Percentiles rank a stretch among this genome's conserved stretches.
These are phyloP conservation scores for Bembecia ichneumoniformis DNA, from an alignment of 2,888 invertebrate species.

Conservation along the genomic window DNA sequence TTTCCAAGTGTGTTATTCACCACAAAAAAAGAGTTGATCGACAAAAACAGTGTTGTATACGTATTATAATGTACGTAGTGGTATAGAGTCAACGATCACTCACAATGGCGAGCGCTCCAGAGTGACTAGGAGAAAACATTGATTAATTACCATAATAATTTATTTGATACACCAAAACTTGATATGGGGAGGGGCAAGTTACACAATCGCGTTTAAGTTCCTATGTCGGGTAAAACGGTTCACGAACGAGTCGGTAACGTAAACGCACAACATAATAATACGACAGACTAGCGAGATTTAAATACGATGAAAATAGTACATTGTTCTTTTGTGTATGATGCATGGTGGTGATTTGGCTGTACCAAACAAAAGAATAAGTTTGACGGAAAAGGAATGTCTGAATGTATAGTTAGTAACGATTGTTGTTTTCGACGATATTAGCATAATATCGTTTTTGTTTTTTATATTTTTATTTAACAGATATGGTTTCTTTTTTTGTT, in stretches of 20 bases:
- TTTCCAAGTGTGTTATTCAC: slow-evolving; percentile 5
- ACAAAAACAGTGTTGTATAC: slow-evolving; percentile 57
- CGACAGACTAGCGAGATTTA: slow-evolving; percentile 33
- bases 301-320: slow-evolving; percentile 62
- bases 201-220: slow-evolving; percentile 52
- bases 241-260: slow-evolving; percentile 32
- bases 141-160: slow-evolving; percentile 74
- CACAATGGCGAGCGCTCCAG: slow-evolving; percentile 51
- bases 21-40: slow-evolving; percentile 35
- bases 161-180: slow-evolving; percentile 71
- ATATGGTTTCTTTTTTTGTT: slow-evolving; percentile 25
- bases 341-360: slow-evolving; percentile 63
- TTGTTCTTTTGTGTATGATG: slow-evolving; percentile 61
- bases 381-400: slow-evolving; percentile 55
- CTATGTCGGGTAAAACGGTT: slow-evolving; percentile 12
- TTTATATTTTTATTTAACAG: slow-evolving; percentile 16
- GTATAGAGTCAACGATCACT: slow-evolving; percentile 59
- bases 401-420: slow-evolving; percentile 55
- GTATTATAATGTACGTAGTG: slow-evolving; percentile 10
- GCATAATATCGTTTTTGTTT: slow-evolving; percentile 42
- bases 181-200: slow-evolving; percentile 60
- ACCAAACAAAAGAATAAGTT: slow-evolving; percentile 68
- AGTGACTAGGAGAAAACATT: slow-evolving; percentile 72
- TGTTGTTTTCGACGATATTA: slow-evolving; percentile 55
- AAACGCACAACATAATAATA: slow-evolving; percentile 28